Evolutionary conservation across 1,140 invertebrate genomes (phyloP).

Genomic region (Patella vulgata): DNA sequence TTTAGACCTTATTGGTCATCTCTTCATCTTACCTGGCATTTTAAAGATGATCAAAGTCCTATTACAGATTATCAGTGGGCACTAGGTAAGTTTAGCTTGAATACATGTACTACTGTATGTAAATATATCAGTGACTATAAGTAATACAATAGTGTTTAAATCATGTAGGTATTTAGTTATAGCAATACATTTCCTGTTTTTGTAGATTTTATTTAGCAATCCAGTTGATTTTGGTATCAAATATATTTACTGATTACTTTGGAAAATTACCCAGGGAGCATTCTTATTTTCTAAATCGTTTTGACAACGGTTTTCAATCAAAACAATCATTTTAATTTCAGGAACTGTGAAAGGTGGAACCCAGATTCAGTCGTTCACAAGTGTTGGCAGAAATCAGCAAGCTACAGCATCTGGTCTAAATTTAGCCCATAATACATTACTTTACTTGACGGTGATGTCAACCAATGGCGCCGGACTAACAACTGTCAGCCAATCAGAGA

Average conservation of each 20-base stretch:
- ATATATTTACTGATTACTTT: too few species aligned
- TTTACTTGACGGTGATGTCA: constrained; percentile 48
- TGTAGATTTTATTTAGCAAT: too few species aligned
- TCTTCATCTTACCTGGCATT: constrained; percentile 40
- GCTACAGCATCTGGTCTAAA: constrained; percentile 28
- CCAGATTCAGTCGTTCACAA: constrained; percentile 38
- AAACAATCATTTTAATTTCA: constrained; percentile 9
- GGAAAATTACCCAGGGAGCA: not conserved
- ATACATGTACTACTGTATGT: too few species aligned
- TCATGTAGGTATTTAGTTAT: not conserved
- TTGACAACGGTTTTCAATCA: constrained; percentile 18
- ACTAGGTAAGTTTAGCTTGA: constrained; percentile 36
- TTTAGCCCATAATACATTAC: constrained; percentile 31
- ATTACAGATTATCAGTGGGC: constrained; percentile 46
- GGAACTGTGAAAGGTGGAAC: constrained; percentile 42
- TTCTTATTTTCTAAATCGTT: constrained; percentile 5
- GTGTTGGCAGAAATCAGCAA: constrained; percentile 39
- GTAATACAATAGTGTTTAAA: too few species aligned
- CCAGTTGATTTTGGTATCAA: too few species aligned
- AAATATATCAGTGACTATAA: too few species aligned
- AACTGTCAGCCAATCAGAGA: constrained; percentile 35
- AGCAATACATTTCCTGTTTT: not conserved
- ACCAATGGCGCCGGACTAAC: constrained; percentile 41
- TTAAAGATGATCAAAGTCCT: constrained; percentile 31
- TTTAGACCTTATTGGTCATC: constrained; percentile 43